Base-by-base conservation (phyloP, 1,140 invertebrate species). In the Drosophila nigrodunni region DNA sequence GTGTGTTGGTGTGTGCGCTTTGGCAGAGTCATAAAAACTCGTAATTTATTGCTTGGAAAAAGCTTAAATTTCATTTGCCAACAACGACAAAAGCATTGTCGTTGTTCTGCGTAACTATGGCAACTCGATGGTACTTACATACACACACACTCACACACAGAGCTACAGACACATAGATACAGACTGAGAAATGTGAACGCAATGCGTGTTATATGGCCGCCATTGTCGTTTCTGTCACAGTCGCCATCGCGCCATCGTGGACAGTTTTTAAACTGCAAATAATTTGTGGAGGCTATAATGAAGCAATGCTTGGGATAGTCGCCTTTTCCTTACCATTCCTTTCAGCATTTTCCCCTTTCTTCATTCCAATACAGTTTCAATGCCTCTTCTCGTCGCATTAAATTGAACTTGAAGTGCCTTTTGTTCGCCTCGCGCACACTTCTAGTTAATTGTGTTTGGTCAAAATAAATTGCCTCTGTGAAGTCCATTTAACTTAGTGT, bases 41-140 rank as follows among this genome's bases (percentile, higher is more conserved):
- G 82, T 89, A 89, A 89, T 89, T 89, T 89, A 89, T 89, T 87
- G 86, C 86, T 79, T 77, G 86, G 86, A 89, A 89, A 88, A 89
- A 89, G 86, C 87, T 89, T 90, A 91, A 89, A 89, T 89, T 89
- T 89, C 86, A 89, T 89, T 89, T 89, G 86, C 72, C 78, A 91
- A 74, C 86, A 70, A 80, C 80, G 83, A 80, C 83, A 88, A 80
- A 80, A 55, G 62, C 80, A 74, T 88, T 86, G 74, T 81, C 74
- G 50, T 67, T 55, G 55, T 74, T 74, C 64, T 65, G 73, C 74
- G 80, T 82, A 83, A 83, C 80, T 79, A 83, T 74, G 60, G 62
- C 76, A 71, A 71, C 55, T 70, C 52, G 58, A 39, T 64, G 50
- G 46, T 62, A 70, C 58, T 74, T 70, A 70, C 66, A 62, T 37